phyloP scores from a whole-genome alignment of 2,113 vertebrate genomes.

The Eubucco bourcierii region DNA sequence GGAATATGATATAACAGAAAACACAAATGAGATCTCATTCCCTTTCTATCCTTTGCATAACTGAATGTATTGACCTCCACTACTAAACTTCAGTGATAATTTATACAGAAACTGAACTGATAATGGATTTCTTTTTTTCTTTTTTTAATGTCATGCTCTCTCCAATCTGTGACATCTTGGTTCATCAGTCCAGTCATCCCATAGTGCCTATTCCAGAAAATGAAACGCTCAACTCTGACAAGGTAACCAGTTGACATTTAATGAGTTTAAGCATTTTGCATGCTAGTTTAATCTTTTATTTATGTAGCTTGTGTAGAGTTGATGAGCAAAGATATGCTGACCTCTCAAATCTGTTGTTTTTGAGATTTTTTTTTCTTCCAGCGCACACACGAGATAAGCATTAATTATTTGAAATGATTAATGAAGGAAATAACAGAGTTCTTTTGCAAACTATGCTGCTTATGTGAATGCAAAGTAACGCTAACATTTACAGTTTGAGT shows the following conservation, averaged over 20 bases:
- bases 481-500: background rate
- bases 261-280: background rate
- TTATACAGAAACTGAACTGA: slow-evolving; percentile 14
- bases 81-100: background rate
- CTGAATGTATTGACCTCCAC: background rate
- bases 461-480: background rate
- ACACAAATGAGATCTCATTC: background rate
- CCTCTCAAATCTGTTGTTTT: background rate
- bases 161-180: slow-evolving; percentile 25
- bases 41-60: background rate
- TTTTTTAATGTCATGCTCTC: background rate
- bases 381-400: background rate
- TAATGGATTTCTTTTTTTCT: slow-evolving; percentile 25
- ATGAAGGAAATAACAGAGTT: background rate
- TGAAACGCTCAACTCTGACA: slow-evolving; percentile 71
- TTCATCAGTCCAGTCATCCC: slow-evolving; percentile 71
- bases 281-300: background rate
- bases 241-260: slow-evolving; percentile 69
- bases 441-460: background rate
- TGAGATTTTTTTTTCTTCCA: background rate
- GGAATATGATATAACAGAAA: background rate
- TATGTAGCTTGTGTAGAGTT: background rate
- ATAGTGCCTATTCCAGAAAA: slow-evolving; percentile 81
- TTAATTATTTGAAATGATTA: background rate
- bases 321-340: background rate